Evolutionary conservation across 2,797 vertebrate species (phyloP), one percentile per base, ranked within the genome.

Genomic region (Thaleichthys pacificus): DNA sequence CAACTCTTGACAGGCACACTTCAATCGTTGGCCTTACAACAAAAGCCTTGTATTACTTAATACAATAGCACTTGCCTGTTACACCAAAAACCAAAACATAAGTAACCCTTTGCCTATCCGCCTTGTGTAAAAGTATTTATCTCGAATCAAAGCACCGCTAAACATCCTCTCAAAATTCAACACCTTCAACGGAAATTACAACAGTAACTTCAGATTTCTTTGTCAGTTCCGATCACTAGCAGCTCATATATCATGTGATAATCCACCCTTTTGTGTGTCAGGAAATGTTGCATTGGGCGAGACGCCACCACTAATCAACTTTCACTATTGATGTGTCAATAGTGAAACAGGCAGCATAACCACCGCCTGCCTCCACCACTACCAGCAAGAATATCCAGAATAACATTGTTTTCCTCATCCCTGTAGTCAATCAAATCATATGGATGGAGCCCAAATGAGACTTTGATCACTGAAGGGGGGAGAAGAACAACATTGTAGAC

Each of bases 221-320:
- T 19, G 61, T 17, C 38, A 47, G 35, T 57, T 66, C 62, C 61
- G 30, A 19, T 57, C 35, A 24, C 8, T 47, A 63, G 22, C 63
- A 22, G 12, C 42, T 66, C 35, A 66, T 42, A 58, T 26, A 32
- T 38, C 58, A 66, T 11, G 42, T 51, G 65, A 66, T 22, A 49
- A 28, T 49, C 47, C 30, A n/a, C 32, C 47, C 54, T 22, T 72
- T 66, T 49, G 64, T 72, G 71, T 58, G 71, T 72, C 63, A 66
- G 63, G 64, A 60, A 60, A 72, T 47, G 71, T 21, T 14, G 64
- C 32, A 19, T 15, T 21, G 38, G 35, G 63, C 15, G 12, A 47
- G 30, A 60, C 22, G 24, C 32, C 21, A 56, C 30, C 7, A 21
- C 54, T 72, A 62, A 72, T 72, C 35, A 61, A 72, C 38, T 60